These are phyloP conservation scores for Lasioglossum marginatum DNA, from an alignment of 2,888 invertebrate species.

Conservation along the genomic window DNA sequence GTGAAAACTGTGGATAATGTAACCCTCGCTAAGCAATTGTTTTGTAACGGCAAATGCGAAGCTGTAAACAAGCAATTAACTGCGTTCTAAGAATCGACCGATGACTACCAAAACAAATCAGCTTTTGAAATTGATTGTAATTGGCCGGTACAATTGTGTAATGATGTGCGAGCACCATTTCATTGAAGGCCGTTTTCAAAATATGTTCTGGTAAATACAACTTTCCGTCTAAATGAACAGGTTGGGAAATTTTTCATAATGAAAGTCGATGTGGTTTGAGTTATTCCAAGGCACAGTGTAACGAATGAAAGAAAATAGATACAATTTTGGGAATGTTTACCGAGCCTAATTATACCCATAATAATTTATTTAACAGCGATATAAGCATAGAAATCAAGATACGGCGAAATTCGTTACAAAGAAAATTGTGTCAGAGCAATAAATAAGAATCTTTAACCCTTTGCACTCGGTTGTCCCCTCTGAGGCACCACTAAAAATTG, in stretches of 20 bases:
- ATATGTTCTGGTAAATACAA: background rate
- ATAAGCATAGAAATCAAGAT: too few relatives aligned
- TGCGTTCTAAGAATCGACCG: background rate
- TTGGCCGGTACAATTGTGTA: background rate
- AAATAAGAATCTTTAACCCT: too few relatives aligned
- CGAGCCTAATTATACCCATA: too few relatives aligned
- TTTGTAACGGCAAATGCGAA: background rate
- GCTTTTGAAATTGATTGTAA: conserved; percentile 7
- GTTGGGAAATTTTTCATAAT: background rate
- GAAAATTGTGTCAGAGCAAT: too few relatives aligned
- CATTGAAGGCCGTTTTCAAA: conserved; percentile 10
- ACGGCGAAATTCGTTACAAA: too few relatives aligned
- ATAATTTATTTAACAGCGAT: too few relatives aligned
- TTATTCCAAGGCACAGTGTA: too few relatives aligned
- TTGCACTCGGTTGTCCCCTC: too few relatives aligned
- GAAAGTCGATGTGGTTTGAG: too few relatives aligned
- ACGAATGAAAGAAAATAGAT: too few relatives aligned
- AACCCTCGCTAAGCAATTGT: background rate
- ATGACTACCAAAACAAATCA: conserved; percentile 1
- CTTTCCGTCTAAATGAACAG: background rate
- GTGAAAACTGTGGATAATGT: background rate
- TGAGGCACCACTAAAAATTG: too few relatives aligned
- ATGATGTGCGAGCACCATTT: background rate
- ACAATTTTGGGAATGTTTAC: too few relatives aligned
- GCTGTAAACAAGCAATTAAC: conserved; percentile 5